These are phyloP conservation scores for Sylvilagus bachmani DNA, from an alignment of 2,113 vertebrate genomes.

Conservation along the genomic window DNA sequence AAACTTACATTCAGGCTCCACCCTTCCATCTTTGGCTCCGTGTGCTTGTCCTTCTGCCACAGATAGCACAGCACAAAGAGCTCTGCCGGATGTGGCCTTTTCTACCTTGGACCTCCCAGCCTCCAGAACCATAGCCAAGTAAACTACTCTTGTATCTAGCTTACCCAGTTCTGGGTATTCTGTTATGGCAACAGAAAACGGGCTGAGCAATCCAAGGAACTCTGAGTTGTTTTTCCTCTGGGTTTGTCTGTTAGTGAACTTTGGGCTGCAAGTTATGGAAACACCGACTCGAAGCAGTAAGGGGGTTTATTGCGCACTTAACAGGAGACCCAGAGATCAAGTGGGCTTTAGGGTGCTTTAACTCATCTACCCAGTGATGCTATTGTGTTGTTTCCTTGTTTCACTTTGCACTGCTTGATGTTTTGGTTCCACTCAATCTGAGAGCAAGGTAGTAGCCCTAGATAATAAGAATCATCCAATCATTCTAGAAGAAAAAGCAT, in stretches of 20 bases:
- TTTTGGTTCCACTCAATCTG: neutral
- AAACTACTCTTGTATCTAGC: neutral
- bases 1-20: neutral
- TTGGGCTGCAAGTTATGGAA: neutral
- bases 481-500: neutral
- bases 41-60: no score
- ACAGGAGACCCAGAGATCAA: neutral
- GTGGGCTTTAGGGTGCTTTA: accelerated
- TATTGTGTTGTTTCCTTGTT: neutral
- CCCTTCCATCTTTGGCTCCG: neutral
- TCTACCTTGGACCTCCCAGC: neutral
- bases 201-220: neutral
- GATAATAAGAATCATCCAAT: neutral
- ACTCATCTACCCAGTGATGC: neutral
- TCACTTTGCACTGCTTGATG: neutral
- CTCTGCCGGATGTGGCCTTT: neutral
- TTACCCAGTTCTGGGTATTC: neutral
- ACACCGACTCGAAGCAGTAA: neutral
- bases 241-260: neutral
- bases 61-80: neutral
- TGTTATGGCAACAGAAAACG: neutral
- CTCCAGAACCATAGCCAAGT: neutral
- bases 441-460: neutral
- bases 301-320: neutral
- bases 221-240: neutral